Percentiles rank a stretch among this genome's conserved stretches.
phyloP scores from a whole-genome alignment of 1,140 invertebrate genomes.

The Hyposmocoma kahamanoa region DNA sequence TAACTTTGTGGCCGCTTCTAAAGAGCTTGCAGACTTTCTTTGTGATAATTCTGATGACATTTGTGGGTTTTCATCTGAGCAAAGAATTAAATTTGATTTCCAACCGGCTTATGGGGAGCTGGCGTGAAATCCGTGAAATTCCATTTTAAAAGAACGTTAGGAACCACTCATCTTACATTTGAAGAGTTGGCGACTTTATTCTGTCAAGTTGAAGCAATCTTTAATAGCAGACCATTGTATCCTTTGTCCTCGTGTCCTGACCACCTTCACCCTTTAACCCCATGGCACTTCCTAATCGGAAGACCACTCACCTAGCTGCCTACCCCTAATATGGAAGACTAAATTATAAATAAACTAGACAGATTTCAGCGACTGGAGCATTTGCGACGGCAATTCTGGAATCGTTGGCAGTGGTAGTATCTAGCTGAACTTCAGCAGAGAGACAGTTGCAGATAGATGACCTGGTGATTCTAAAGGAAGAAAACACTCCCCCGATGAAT shows the following conservation, averaged over 20 bases:
- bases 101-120: no score
- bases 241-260: constrained; percentile 16
- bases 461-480: no score
- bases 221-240: constrained; percentile 1
- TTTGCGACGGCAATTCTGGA: neutral
- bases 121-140: neutral
- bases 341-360: neutral
- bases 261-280: constrained; percentile 26
- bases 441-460: no score
- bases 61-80: no score
- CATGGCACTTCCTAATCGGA: constrained; percentile 28
- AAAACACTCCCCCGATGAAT: no score
- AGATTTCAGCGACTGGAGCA: neutral
- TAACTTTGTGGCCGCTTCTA: no score
- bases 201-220: constrained; percentile 2
- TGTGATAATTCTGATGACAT: no score
- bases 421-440: no score
- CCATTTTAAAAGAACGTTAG: neutral
- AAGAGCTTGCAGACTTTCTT: no score
- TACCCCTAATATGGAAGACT: neutral
- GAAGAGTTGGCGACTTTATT: constrained; percentile 6
- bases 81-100: no score
- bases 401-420: neutral
- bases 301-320: neutral
- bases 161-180: constrained; percentile 3